A percentile compares a stretch with the other conserved stretches of the same genome.
Conservation (phyloP, 2,797 vertebrate species). For the Enteromius trimaculatus region DNA sequence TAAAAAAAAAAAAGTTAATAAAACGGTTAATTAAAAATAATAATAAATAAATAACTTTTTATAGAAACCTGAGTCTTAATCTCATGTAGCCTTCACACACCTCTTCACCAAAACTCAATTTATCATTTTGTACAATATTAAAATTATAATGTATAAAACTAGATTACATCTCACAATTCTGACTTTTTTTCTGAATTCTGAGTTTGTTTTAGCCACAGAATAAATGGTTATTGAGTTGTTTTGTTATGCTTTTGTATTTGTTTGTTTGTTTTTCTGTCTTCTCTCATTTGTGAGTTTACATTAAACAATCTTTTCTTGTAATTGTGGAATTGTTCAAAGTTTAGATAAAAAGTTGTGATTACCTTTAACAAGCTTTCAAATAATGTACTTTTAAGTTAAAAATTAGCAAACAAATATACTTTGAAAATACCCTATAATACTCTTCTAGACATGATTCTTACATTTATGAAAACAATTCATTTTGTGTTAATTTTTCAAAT, state of each 20-base stretch:
- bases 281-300: background rate
- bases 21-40: too few species aligned
- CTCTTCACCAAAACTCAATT: background rate
- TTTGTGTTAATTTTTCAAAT: background rate
- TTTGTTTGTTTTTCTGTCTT: background rate
- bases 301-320: background rate
- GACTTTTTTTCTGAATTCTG: background rate
- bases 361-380: background rate
- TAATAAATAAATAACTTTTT: too few species aligned
- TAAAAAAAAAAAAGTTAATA: too few species aligned
- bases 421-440: background rate
- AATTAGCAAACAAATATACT: background rate
- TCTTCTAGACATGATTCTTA: background rate
- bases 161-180: background rate
- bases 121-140: too few species aligned
- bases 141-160: background rate
- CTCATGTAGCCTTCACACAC: background rate
- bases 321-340: background rate
- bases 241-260: background rate
- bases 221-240: background rate
- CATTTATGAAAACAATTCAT: background rate
- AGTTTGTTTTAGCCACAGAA: background rate
- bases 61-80: background rate
- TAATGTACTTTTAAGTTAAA: background rate
- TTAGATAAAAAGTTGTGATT: background rate